A percentile compares a stretch with the other conserved stretches of the same genome.
phyloP scores from a whole-genome alignment of 2,797 vertebrate genomes.

The Notolabrus celidotus region DNA sequence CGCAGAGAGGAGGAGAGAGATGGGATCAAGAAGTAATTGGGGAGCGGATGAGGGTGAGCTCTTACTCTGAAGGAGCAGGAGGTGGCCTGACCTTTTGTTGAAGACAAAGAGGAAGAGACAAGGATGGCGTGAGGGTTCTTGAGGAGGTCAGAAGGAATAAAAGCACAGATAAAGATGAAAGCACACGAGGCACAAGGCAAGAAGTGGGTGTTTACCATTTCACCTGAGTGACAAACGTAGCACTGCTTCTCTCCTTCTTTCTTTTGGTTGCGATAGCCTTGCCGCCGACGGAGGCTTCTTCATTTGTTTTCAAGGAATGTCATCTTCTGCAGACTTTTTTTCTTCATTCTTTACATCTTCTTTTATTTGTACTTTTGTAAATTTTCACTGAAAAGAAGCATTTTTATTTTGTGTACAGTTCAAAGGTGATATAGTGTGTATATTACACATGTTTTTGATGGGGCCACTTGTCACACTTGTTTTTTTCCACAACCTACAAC shows the following conservation, averaged over 20 bases:
- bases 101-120: slow-evolving; percentile 52
- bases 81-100: slow-evolving; percentile 76
- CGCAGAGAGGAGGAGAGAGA: slow-evolving; percentile 37
- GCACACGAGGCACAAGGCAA: slow-evolving; percentile 68
- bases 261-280: slow-evolving; percentile 86
- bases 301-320: slow-evolving; percentile 89
- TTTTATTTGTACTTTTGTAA: slow-evolving; percentile 80
- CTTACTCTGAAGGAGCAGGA: slow-evolving; percentile 68
- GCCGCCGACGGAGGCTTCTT: slow-evolving; percentile 88
- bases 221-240: slow-evolving; percentile 77
- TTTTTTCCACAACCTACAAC: slow-evolving; percentile 79
- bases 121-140: slow-evolving; percentile 52
- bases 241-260: slow-evolving; percentile 76
- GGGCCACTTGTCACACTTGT: slow-evolving; percentile 90
- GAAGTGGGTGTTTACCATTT: slow-evolving; percentile 75
- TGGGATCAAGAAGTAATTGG: slow-evolving; percentile 57
- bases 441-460: slow-evolving; percentile 92
- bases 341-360: slow-evolving; percentile 75
- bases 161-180: slow-evolving; percentile 78
- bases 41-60: slow-evolving; percentile 69
- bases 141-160: slow-evolving; percentile 71
- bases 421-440: slow-evolving; percentile 92
- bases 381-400: slow-evolving; percentile 60
- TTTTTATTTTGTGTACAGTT: slow-evolving; percentile 92
- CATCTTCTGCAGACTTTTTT: slow-evolving; percentile 85